Evolutionary conservation across 2,797 vertebrate genomes (phyloP).

Genomic region (Buceros bicornis): DNA sequence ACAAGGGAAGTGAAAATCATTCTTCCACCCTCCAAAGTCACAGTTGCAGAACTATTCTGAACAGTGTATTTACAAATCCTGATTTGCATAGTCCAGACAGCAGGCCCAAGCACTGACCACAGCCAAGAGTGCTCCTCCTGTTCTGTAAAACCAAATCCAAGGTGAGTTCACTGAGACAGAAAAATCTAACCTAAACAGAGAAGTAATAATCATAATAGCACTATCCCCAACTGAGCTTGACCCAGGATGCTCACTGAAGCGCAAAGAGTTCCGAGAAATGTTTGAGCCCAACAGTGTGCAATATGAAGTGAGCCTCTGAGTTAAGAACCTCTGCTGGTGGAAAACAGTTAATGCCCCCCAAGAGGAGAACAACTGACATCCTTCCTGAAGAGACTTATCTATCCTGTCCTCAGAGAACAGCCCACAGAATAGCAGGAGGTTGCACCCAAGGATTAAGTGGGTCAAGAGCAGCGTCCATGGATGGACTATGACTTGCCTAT

Average conservation of each 20-base stretch:
- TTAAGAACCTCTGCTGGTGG: not conserved
- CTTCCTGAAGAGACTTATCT: not conserved
- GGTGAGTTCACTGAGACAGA: not conserved
- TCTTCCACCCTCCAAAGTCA: not conserved
- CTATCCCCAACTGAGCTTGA: not conserved
- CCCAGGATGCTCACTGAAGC: not conserved
- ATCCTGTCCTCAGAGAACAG: not conserved
- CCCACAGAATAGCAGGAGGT: not conserved
- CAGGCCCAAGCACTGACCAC: not conserved
- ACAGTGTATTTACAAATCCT: not conserved
- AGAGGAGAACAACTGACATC: not conserved
- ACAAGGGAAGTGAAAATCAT: conserved; percentile 9
- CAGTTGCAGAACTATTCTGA: conserved; percentile 40
- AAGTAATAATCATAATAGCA: not conserved
- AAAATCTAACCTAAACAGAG: not conserved
- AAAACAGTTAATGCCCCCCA: not conserved
- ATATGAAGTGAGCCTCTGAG: not conserved
- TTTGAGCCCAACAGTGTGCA: not conserved
- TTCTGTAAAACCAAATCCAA: not conserved
- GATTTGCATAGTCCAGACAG: conserved; percentile 13
- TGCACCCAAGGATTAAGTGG: not conserved
- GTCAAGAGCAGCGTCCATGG: not conserved
- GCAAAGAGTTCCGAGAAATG: not conserved
- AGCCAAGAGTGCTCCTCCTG: not conserved
- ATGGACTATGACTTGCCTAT: not conserved